These are phyloP conservation scores for Acronicta aceris DNA, from an alignment of 2,888 invertebrate genomes.

Conservation along the genomic window DNA sequence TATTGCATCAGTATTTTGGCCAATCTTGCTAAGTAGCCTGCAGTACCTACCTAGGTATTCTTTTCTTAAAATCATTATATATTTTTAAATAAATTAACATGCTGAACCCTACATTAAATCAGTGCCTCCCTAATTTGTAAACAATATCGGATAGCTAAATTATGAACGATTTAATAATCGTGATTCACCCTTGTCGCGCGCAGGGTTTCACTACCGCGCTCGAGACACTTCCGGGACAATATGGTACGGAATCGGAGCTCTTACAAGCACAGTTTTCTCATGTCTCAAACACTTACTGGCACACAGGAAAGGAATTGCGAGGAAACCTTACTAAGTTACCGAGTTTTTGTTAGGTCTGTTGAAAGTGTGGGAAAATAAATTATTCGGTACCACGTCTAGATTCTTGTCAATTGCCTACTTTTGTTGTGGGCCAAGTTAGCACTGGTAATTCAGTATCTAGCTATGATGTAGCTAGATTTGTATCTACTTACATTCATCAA, in stretches of 20 bases:
- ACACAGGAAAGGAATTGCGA: slow-evolving; percentile 76
- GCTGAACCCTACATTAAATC: slow-evolving; percentile 27
- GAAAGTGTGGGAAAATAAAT: slow-evolving; percentile 32
- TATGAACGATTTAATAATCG: slow-evolving; percentile 68
- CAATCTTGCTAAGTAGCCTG: no score
- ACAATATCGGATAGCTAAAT: slow-evolving; percentile 54
- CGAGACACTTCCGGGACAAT: slow-evolving; percentile 72
- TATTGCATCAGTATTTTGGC: no score
- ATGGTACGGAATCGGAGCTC: slow-evolving; percentile 80
- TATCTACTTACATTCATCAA: not conserved
- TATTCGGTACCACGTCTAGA: no score
- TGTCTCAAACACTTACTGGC: slow-evolving; percentile 61
- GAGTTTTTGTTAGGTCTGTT: slow-evolving; percentile 36
- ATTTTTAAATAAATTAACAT: not conserved
- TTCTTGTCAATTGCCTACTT: no score
- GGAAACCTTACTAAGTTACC: slow-evolving; percentile 75
- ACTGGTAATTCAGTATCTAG: no score
- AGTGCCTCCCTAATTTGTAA: slow-evolving; percentile 24
- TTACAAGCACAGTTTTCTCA: slow-evolving; percentile 80
- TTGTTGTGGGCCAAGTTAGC: no score
- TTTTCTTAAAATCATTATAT: no score
- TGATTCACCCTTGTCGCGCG: slow-evolving; percentile 70
- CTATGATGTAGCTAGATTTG: no score
- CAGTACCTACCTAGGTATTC: no score
- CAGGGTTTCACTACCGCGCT: slow-evolving; percentile 68